Percentiles rank a stretch among this genome's conserved stretches.
These are phyloP conservation scores for Spatulosminthurus flaviceps DNA, from an alignment of 2,888 invertebrate species.

Conservation along the genomic window DNA sequence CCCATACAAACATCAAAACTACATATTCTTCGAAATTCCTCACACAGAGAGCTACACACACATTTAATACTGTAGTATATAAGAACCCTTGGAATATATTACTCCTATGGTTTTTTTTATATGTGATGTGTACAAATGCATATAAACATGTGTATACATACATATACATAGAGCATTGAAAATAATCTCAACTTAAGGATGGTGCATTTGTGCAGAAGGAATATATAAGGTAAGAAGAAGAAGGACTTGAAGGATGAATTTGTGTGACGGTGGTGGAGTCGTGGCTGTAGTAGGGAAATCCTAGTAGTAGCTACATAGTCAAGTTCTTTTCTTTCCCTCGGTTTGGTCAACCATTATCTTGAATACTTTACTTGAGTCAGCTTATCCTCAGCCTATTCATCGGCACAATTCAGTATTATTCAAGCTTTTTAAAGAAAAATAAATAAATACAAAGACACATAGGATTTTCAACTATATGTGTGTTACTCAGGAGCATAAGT, in stretches of 20 bases:
- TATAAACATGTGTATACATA: background rate
- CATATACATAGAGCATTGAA: background rate
- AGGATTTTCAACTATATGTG: constrained; percentile 40
- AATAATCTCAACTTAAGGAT: constrained; percentile 25
- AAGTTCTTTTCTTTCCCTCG: constrained; percentile 40
- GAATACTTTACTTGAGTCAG: constrained; percentile 46
- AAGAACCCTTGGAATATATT: background rate
- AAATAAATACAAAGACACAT: constrained; percentile 43
- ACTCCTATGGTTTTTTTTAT: background rate
- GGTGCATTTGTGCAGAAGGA: constrained; percentile 28
- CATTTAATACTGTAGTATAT: background rate
- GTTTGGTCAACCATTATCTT: constrained; percentile 42
- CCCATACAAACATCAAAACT: constrained; percentile 1
- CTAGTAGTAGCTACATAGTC: too few relatives aligned
- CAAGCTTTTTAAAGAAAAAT: constrained; percentile 46
- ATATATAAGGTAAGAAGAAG: constrained; percentile 8
- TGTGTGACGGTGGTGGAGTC: constrained; percentile 16
- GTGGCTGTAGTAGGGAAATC: constrained; percentile 26
- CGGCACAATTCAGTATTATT: constrained; percentile 47
- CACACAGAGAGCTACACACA: background rate
- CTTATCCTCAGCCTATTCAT: constrained; percentile 44
- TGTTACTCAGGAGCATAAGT: background rate
- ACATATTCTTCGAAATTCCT: too few relatives aligned
- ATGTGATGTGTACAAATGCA: background rate
- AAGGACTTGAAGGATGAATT: constrained; percentile 39